Evolutionary conservation across 2,113 vertebrate genomes (phyloP), one percentile per base, ranked within the genome.

Genomic region (Labeo catla): DNA sequence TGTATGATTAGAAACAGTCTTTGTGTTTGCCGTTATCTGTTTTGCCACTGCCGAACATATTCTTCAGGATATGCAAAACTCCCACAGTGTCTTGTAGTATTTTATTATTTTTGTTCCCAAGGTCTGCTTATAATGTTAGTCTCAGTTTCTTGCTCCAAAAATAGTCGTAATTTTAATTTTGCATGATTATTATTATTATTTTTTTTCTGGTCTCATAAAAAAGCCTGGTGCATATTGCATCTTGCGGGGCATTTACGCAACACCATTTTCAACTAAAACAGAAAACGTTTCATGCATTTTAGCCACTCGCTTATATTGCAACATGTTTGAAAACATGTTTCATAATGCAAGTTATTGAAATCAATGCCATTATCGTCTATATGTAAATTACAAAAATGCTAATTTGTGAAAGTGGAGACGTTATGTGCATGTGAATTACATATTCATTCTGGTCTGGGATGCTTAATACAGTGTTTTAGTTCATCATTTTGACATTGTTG

Each of bases 1-100:
- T 77, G 9, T 21, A 49, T 66, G 45, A 88, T 76, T 76, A 81
- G 59, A 54, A 59, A 7, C 11, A 57, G 68, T 63, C 76, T 74
- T 70, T 49, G 8, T 49, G 45, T 9, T 52, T 39, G 72, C 61
- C 28, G 28, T 49, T 70, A 28, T 83, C 45, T 47, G 15, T 43
- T 43, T 72, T 72, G 36, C 68, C 4, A 39, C 16, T 43, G 21
- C 9, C 39, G 36, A 21, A 72, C 68, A 45, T 43, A 21, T 72
- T 72, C 16, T 43, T 72, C 4, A 5, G 16, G 16, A 72, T 21
- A 72, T 72, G 36, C 36, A 72, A 39, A 70, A 21, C 66, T 43
- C 16, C 16, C 8, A 57, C 15, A 2, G 15, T 70, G 15, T 43
- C 16, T 70, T 43, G 68, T 4, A 10, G 39, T 43, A 10, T 43